These are phyloP conservation scores for Chydorus sphaericus DNA, from an alignment of 2,888 invertebrate species.

Conservation along the genomic window DNA sequence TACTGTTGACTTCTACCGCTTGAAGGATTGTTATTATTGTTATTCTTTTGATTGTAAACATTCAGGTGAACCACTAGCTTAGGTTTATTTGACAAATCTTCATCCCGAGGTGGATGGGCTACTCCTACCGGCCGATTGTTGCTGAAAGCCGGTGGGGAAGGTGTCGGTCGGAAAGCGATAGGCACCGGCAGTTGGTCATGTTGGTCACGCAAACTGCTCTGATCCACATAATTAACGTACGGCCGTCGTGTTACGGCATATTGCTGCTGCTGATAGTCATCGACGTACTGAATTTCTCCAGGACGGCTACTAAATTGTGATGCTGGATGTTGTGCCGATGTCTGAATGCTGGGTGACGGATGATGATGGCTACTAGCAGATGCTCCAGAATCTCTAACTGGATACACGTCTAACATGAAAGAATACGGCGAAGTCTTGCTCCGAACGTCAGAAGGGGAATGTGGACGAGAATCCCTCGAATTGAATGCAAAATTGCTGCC, in stretches of 20 bases:
- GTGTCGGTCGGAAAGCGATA: background rate
- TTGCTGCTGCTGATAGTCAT: too few species aligned
- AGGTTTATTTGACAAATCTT: background rate
- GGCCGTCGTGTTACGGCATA: background rate
- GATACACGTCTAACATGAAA: slow-evolving; percentile 12
- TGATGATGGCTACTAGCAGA: background rate
- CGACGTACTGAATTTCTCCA: too few species aligned
- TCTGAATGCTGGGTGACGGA: background rate
- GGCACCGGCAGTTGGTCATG: background rate
- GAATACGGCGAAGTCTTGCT: background rate
- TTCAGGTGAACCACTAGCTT: slow-evolving; percentile 11
- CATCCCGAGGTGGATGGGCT: too few species aligned
- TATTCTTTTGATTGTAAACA: slow-evolving; percentile 1
- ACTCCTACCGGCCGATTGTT: too few species aligned
- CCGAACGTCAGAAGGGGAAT: background rate
- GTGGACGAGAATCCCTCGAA: background rate
- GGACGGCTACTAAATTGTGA: too few species aligned
- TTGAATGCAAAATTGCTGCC: background rate
- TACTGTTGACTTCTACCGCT: background rate
- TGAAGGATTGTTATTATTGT: background rate
- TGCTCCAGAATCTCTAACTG: background rate
- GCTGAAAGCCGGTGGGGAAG: background rate
- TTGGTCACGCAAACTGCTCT: background rate
- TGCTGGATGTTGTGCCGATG: background rate
- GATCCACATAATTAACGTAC: background rate